These are phyloP conservation scores for Petrocephalus microphthalmus DNA, from an alignment of 2,113 vertebrate species.

Conservation along the genomic window DNA sequence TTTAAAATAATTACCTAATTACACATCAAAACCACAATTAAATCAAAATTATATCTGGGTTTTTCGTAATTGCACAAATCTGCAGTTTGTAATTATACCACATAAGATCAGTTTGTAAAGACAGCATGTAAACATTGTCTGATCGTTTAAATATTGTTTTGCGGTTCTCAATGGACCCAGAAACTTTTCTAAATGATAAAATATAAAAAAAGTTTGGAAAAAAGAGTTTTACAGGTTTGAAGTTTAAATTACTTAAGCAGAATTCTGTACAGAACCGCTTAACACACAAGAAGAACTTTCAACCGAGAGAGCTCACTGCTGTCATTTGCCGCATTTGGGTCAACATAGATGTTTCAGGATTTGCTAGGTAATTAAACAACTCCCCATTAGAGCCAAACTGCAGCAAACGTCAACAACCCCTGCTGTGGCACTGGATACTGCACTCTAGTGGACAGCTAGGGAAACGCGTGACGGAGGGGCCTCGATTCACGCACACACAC, in stretches of 20 bases:
- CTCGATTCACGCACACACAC: not conserved
- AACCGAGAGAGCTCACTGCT: not conserved
- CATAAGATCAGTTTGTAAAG: not conserved
- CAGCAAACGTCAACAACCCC: slow-evolving; percentile 10
- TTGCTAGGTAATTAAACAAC: not conserved
- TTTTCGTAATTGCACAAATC: not conserved
- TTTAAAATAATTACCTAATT: not conserved
- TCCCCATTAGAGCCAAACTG: not conserved
- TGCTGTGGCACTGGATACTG: slow-evolving; percentile 47
- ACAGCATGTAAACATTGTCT: not conserved
- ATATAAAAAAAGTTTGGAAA: not conserved
- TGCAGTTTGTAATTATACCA: not conserved
- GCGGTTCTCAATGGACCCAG: not conserved
- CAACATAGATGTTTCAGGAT: not conserved
- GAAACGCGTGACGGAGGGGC: slow-evolving; percentile 22
- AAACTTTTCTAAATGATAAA: not conserved
- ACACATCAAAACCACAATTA: not conserved
- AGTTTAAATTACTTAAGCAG: not conserved
- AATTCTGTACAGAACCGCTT: not conserved
- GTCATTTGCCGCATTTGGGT: not conserved
- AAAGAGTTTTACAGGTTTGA: not conserved
- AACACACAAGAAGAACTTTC: not conserved
- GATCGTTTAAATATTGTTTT: not conserved
- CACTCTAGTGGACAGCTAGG: slow-evolving; percentile 52
- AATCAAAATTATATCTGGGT: not conserved